Base-by-base conservation (phyloP, 2,113 vertebrate species). In the Bothrops jararaca region DNA sequence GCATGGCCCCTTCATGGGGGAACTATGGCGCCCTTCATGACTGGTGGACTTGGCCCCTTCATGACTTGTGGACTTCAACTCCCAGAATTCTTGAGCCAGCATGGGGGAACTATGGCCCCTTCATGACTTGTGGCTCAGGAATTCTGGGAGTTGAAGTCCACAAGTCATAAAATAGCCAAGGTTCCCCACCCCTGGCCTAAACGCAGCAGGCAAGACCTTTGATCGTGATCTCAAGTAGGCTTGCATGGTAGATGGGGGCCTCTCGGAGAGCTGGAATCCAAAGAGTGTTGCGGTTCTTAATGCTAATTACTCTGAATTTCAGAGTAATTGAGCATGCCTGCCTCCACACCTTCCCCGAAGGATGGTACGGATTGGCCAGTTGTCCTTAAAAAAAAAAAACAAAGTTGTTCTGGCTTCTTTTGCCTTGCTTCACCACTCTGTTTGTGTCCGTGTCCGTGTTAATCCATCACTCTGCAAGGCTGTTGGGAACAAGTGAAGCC, bases 401-500 rank as follows among this genome's bases (percentile, higher is more conserved):
- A 56, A 50, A 8, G 9, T 29, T 11, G 24, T 29, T 29, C 10
- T 88, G 92, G 74, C 69, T 93, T 87, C 80, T 56, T 95, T 93
- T 86, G 95, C 95, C 48, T 58, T 48, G 7, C 29, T 56, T 50
- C 15, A 48, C 23, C 4, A 29, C 34, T 0, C 5, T 39, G 64
- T 69, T 15, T 74, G 69, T 74, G 13, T 20, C 13, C 18, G 1
- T 80, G n/a, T 39, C 48, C 48, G 15, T 80, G 69, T 90, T 54
- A 74, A 20, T 56, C 54, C 50, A 34, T 92, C 74, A 42, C 80
- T 3, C 45, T 23, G 9, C 52, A 85, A 85, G 22, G 93, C 91
- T 96, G 90, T 50, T 94, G 91, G 89, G 86, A 56, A 89, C 92
- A 95, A 94, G 91, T 94, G 26, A 74, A 95, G 93, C 48, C 86